These are phyloP conservation scores for Pelmatolapia mariae DNA, from an alignment of 2,113 vertebrate species.

Conservation along the genomic window DNA sequence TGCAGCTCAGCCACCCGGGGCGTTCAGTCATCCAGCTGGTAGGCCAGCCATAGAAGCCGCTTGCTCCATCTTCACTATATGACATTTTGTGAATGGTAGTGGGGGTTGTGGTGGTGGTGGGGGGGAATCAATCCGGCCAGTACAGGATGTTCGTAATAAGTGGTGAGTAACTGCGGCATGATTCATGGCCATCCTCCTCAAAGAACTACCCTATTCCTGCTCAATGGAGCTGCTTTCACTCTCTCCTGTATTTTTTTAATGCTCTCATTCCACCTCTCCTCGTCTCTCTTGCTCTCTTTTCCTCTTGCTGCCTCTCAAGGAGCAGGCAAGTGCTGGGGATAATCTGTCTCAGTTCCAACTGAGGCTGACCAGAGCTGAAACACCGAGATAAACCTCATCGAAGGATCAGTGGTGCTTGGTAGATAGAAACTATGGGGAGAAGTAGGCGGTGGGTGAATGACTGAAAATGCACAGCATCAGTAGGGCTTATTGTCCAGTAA, in stretches of 20 bases:
- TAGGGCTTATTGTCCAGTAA: not conserved
- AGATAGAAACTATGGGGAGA: conserved; percentile 21
- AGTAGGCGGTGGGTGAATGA: not conserved
- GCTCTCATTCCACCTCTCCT: not conserved
- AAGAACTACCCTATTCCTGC: conserved; percentile 50
- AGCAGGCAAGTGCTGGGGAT: conserved; percentile 19
- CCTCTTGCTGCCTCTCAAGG: not conserved
- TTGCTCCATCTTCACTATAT: conserved; percentile 51
- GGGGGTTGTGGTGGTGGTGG: not conserved
- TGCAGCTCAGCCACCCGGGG: conserved; percentile 46
- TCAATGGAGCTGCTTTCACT: conserved; percentile 40
- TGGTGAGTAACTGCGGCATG: conserved; percentile 63
- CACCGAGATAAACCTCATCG: conserved; percentile 41
- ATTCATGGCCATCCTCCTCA: conserved; percentile 51
- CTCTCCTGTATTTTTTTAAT: conserved; percentile 3
- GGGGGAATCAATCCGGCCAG: conserved; percentile 59
- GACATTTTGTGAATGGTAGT: conserved; percentile 68
- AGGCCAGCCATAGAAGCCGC: conserved; percentile 28
- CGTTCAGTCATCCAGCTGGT: conserved; percentile 51
- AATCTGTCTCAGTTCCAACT: conserved; percentile 44
- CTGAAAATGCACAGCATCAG: not conserved
- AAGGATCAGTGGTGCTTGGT: conserved; percentile 11
- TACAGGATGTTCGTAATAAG: conserved; percentile 69
- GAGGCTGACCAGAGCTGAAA: conserved; percentile 38
- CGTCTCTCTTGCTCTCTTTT: not conserved